Evolutionary conservation across 2,113 vertebrate genomes (phyloP).

Genomic region (Ceyx cyanopectus): DNA sequence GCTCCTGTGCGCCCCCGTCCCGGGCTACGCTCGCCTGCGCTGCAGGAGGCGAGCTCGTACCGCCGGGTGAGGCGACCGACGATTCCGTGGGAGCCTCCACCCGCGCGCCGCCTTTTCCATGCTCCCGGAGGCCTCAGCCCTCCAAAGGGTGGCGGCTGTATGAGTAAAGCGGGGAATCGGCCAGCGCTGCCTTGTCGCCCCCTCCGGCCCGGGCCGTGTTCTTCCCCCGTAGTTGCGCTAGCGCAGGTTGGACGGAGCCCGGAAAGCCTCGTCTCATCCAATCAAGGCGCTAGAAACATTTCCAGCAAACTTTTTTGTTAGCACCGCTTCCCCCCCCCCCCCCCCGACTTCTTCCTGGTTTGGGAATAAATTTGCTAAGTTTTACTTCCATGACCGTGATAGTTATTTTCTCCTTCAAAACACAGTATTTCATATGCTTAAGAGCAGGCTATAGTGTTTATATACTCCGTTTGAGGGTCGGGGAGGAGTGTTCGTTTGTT

Average conservation of each 20-base stretch:
- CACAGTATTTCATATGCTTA: rapidly evolving
- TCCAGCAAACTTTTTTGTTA: rapidly evolving
- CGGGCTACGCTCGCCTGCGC: rapidly evolving
- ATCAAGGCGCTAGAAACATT: neutral
- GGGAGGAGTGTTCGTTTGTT: no score
- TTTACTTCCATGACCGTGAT: neutral
- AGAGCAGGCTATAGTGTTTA: rapidly evolving
- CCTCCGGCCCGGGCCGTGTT: no score
- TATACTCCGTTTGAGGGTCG: no score
- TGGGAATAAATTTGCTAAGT: neutral
- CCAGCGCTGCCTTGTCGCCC: no score
- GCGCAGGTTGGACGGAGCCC: no score
- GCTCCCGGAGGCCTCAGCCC: neutral
- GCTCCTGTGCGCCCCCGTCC: rapidly evolving
- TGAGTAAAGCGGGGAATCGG: rapidly evolving
- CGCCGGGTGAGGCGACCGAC: no score
- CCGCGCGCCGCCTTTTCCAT: no score
- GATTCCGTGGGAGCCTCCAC: no score
- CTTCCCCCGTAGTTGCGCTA: rapidly evolving
- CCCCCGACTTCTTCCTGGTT: neutral
- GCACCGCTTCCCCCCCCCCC: no score
- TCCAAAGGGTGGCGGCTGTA: neutral
- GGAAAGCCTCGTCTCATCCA: rapidly evolving
- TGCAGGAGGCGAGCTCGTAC: neutral
- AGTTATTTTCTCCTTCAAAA: neutral